Base-by-base conservation (phyloP, 1,140 invertebrate species). In the Polypedilum pembai region DNA sequence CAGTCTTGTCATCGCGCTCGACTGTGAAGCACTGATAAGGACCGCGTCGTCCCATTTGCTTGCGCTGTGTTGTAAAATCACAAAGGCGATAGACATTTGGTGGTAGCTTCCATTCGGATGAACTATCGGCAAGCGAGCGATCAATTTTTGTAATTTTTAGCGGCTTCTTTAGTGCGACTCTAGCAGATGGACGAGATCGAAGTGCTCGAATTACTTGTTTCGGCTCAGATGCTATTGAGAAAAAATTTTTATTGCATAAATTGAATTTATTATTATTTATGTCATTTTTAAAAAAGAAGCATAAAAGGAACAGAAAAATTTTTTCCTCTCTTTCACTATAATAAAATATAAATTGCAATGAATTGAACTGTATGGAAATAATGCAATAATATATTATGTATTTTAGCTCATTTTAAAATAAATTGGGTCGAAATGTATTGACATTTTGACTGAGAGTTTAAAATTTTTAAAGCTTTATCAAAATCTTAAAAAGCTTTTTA, bases 131-230 rank as follows among this genome's bases (percentile, higher is more conserved):
- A 18, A 69, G 8, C 17, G 17, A 20, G 8, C 65, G 65, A 69
- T 69, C 65, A 69, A 69, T n/a, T 69, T 69, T 69, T 20, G 65
- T n/a, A 20, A 21, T 69, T 69, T 20, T 69, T 20, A 18, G 12
- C 15, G 45, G 12, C 12, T 56, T 56, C 20, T 20, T 21, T 69
- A 18, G 17, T 21, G 17, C 17, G 4, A 7, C 17, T 18, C 8
- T 7, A 18, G 8, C 3, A 18, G 65, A 69, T 69, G 8, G 8
- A 18, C 20, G 17, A 18, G 65, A 8, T 10, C 65, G 65, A 1
- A 69, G 20, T 69, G 65, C 65, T 69, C 65, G 65, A 18, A 69
- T 69, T 8, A 69, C 65, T 69, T 69, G 65, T 69, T 69, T 69
- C 17, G 65, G 65, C 20, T 69, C 65, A 10, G 65, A 3, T 8